phyloP scores from a whole-genome alignment of 2,888 invertebrate species.

The Polia nebulosa region DNA sequence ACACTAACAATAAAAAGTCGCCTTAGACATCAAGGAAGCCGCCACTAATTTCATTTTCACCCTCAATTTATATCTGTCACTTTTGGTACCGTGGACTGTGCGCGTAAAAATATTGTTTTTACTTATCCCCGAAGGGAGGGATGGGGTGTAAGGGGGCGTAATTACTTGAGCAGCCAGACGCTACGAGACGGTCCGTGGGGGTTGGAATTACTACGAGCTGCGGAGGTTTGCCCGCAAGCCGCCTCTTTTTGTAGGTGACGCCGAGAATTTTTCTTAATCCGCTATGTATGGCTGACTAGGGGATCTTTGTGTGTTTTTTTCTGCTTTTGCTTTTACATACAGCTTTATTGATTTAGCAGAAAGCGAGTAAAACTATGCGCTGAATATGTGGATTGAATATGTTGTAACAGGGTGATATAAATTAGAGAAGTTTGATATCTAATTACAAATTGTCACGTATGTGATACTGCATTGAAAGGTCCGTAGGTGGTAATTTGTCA shows the following conservation, averaged over 20 bases:
- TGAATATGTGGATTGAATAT: conserved; percentile 6
- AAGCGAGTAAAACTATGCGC: conserved; percentile 41
- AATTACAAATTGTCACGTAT: not conserved
- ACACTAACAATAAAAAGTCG: conserved; percentile 72
- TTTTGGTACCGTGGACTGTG: conserved; percentile 85
- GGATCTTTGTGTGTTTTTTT: conserved; percentile 59
- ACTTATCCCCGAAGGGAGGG: conserved; percentile 84
- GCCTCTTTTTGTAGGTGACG: conserved; percentile 82
- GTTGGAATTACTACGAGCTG: conserved; percentile 78
- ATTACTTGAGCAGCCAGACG: conserved; percentile 89
- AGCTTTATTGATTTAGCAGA: conserved; percentile 48
- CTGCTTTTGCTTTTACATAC: conserved; percentile 48
- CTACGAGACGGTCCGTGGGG: conserved; percentile 81
- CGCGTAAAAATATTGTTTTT: conserved; percentile 90
- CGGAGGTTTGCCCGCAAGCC: conserved; percentile 77
- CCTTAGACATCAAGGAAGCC: conserved; percentile 77
- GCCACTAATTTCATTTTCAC: conserved; percentile 87
- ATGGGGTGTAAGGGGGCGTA: conserved; percentile 78
- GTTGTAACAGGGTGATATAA: conserved; percentile 30
- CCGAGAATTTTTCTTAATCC: conserved; percentile 84
- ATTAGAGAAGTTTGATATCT: conserved; percentile 1
- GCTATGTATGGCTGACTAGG: conserved; percentile 62
- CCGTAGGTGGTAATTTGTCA: conserved; percentile 30
- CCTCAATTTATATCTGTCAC: conserved; percentile 90
- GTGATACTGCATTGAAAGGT: conserved; percentile 2